Evolutionary conservation across 2,113 vertebrate genomes (phyloP), one percentile per base, ranked within the genome.

Genomic region (Bujurquina vittata): DNA sequence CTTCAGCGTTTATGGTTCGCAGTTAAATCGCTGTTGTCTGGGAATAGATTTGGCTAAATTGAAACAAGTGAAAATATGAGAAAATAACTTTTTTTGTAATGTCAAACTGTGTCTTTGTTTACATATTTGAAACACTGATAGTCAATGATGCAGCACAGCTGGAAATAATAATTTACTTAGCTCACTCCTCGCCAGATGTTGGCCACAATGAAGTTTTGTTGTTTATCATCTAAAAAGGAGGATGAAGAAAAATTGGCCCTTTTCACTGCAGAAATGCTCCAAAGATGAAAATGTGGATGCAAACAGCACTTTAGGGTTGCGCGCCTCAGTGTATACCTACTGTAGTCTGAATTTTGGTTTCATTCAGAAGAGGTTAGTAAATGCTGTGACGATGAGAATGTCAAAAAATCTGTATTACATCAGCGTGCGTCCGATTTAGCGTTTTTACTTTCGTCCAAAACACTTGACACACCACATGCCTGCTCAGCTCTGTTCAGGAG

Each of bases 161-260:
- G 67, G 46, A 17, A 72, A 9, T 54, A 52, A 72, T 72, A 72
- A 72, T 72, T 72, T 54, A 54, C 46, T 54, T 5, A 72, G 67
- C 67, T 72, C 67, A 54, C 10, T 54, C 6, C 67, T 72, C 26
- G 31, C 0, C 46, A 72, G 67, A 72, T 54, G 67, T 72, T 72
- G 46, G 67, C 26, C 6, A 11, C 1, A 18, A 54, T 4, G 0
- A 54, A 1, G 18, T 54, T 72, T 72, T 72, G 18, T 54, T 72
- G 67, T 72, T 72, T 72, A 72, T 72, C 26, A 72, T 33, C 67
- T n/a, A 17, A 72, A 72, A 72, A 54, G 67, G 46, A 54, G 31
- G 67, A 72, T 54, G 67, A 49, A 33, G 67, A 54, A 54, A 26
- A 72, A 52, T 0, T 31, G 18, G 46, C 43, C 2, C 0, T 72